Evolutionary conservation across 2,888 invertebrate genomes (phyloP), one percentile per base, ranked within the genome.

Genomic region (Drosophila suboccidentalis): DNA sequence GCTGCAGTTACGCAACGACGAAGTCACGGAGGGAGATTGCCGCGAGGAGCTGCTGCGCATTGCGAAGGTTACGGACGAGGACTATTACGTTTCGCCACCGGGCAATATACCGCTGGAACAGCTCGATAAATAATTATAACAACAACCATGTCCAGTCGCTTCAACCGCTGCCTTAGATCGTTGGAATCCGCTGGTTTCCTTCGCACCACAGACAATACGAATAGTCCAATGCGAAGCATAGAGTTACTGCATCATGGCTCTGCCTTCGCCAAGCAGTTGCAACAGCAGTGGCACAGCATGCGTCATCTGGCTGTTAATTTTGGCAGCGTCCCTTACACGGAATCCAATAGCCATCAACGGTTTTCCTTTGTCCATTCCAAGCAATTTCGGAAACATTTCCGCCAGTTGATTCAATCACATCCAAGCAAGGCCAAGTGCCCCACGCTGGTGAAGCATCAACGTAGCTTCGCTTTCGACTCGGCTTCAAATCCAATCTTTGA

Each of bases 41-140:
- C 94, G 95, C 59, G 93, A 95, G 29, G 94, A 95, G 58, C 94
- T 98, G 70, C 91, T 98, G 62, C 94, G 93, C 71, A 97, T 97
- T 94, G 96, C 98, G 1, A 89, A 93, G 39, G 78, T 96, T 58
- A 94, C 94, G 13, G 97, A 97, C 90, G 98, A 98, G 91, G 97
- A 97, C 83, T 98, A 98, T 92, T 98, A 97, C 94, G 96, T 98
- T 13, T 96, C 97, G 34, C 98, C 98, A 9, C 96, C 96, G 15
- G 97, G 98, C 80, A 97, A 97, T 91, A 96, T 97, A 84, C 96
- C 96, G 0, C 90, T 96, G 65, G 95, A 95, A 90, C 91, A 92
- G 17, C 36, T 22, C 5, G 63, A 75, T 8, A 62, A 63, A n/a
- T 10, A 82, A 36, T 17, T 34, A 11, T 10, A 82, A 34, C n/a